Conservation (phyloP, 2,797 vertebrate genomes). For the Labeo calbasu region DNA sequence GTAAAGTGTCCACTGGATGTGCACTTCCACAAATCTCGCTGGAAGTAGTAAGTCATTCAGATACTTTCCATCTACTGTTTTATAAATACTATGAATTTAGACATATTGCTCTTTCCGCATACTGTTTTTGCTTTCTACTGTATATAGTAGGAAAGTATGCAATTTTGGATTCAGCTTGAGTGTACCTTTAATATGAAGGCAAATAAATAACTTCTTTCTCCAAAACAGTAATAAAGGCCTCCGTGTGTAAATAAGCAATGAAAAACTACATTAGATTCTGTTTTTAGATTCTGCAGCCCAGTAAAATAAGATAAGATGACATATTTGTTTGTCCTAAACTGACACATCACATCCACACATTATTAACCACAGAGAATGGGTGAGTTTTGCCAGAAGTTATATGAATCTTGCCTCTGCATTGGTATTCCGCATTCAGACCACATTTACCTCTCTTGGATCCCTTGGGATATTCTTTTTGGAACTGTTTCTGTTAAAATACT, state of each 20-base stretch:
- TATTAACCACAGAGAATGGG: background rate
- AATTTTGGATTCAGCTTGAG: background rate
- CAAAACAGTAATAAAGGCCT: background rate
- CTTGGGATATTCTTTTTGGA: slow-evolving; percentile 1
- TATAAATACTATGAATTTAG: too few species aligned
- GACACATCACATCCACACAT: background rate
- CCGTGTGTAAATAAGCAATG: background rate
- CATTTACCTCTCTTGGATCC: background rate
- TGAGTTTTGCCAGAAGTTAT: background rate
- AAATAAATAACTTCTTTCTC: background rate
- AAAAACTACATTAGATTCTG: background rate
- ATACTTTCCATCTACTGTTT: too few species aligned
- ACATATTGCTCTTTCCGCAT: background rate
- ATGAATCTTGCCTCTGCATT: slow-evolving; percentile 9
- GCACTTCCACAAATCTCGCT: too few species aligned
- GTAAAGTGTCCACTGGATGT: background rate
- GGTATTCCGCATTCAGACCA: slow-evolving; percentile 1
- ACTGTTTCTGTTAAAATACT: slow-evolving; percentile 30
- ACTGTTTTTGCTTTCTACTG: too few species aligned
- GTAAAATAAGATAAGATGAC: background rate
- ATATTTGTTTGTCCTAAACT: background rate
- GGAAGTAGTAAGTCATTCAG: too few species aligned
- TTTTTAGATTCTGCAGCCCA: background rate
- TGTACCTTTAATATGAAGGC: background rate
- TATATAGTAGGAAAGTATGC: background rate